Evolutionary conservation across 2,888 invertebrate species (phyloP).

Genomic region (Antitype chi): DNA sequence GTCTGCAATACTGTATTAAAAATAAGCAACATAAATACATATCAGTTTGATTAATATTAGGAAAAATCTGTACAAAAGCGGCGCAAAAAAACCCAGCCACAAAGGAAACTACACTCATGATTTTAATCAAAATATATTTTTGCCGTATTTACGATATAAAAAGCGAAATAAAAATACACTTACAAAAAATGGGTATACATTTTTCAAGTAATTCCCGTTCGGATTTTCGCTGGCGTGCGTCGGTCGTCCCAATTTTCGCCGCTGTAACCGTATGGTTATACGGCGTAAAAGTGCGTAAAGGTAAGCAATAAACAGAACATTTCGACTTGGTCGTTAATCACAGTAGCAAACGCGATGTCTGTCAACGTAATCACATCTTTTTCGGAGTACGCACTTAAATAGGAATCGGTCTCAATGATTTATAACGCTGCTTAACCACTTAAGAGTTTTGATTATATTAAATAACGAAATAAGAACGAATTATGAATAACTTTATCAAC

Average conservation of each 20-base stretch:
- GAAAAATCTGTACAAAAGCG: neutral
- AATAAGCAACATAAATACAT: neutral
- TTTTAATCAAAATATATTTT: constrained; percentile 38
- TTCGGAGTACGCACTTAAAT: constrained; percentile 48
- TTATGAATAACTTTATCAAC: constrained; percentile 37
- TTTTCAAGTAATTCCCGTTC: constrained; percentile 41
- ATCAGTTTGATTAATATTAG: constrained; percentile 17
- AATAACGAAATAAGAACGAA: constrained; percentile 39
- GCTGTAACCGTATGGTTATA: constrained; percentile 41
- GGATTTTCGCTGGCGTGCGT: constrained; percentile 32
- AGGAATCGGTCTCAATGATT: constrained; percentile 56
- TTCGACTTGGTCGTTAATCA: constrained; percentile 62
- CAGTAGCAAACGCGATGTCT: constrained; percentile 60
- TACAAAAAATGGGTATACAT: constrained; percentile 32
- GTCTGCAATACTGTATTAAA: neutral
- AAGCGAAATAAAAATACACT: constrained; percentile 42
- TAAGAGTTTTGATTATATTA: constrained; percentile 51
- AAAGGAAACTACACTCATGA: constrained; percentile 19
- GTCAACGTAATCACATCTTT: constrained; percentile 66
- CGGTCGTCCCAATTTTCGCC: constrained; percentile 54
- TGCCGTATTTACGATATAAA: constrained; percentile 28
- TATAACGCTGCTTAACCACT: constrained; percentile 49
- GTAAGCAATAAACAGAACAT: constrained; percentile 64
- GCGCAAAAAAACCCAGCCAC: constrained; percentile 11
- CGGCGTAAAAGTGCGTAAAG: constrained; percentile 52